phyloP scores from a whole-genome alignment of 2,797 vertebrate genomes.

The Pyrocephalus nanus region DNA sequence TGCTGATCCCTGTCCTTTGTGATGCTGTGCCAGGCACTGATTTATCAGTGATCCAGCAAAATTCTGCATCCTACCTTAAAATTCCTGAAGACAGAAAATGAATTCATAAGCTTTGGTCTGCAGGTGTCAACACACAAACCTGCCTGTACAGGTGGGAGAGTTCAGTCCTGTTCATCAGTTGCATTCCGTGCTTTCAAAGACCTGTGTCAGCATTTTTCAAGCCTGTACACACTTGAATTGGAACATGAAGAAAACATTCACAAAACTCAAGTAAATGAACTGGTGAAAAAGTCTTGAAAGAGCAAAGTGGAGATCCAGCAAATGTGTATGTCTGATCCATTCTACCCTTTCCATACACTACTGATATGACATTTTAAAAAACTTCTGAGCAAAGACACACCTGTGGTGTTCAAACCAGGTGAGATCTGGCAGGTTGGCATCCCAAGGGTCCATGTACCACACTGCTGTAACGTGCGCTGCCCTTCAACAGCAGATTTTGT shows the following conservation, averaged over 20 bases:
- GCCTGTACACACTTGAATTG: neutral
- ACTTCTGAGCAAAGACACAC: neutral
- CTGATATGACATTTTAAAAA: neutral
- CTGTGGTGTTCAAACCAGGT: neutral
- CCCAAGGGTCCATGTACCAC: neutral
- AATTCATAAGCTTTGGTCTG: neutral
- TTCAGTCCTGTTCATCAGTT: neutral
- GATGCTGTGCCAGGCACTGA: neutral
- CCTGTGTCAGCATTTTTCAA: neutral
- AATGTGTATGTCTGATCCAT: neutral
- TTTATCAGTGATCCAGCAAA: neutral
- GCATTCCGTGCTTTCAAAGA: neutral
- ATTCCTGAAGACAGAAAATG: neutral
- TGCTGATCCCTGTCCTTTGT: neutral
- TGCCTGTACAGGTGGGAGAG: neutral
- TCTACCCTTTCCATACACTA: neutral
- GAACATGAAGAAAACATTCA: neutral
- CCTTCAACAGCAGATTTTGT: neutral
- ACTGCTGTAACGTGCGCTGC: neutral
- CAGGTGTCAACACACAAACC: neutral
- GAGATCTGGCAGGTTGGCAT: neutral
- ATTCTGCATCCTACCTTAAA: neutral
- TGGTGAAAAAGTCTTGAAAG: neutral
- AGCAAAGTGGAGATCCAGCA: neutral
- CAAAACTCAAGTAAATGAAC: neutral